Conservation (phyloP, 2,113 vertebrate genomes). For the Haemorhous mexicanus region DNA sequence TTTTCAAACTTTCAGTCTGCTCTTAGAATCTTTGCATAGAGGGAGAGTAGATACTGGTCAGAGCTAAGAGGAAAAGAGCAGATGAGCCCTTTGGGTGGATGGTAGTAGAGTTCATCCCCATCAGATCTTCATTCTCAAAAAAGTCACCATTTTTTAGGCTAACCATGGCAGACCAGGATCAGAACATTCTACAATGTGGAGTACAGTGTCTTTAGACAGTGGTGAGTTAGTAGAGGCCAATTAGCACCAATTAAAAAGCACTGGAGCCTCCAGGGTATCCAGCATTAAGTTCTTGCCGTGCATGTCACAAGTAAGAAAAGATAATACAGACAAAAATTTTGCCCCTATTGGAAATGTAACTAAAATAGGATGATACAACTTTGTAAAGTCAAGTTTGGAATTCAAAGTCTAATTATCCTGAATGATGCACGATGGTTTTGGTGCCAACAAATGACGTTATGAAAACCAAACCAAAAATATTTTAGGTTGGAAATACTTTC, state of each 20-base stretch:
- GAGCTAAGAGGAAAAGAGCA: not conserved
- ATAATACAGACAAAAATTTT: not conserved
- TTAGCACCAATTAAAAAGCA: not conserved
- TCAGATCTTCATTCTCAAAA: not conserved
- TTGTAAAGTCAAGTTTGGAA: not conserved
- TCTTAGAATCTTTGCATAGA: not conserved
- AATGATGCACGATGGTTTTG: not conserved
- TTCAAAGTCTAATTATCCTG: not conserved
- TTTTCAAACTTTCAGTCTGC: not conserved
- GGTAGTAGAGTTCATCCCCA: not conserved
- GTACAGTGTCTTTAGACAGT: not conserved
- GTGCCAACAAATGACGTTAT: not conserved
- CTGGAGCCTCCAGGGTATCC: not conserved
- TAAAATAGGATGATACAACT: not conserved
- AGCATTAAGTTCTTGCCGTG: not conserved
- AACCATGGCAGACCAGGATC: not conserved
- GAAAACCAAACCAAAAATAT: not conserved
- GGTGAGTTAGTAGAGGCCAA: not conserved
- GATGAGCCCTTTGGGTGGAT: accelerated
- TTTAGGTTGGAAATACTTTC: not conserved
- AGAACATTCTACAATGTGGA: accelerated
- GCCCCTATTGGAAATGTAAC: not conserved
- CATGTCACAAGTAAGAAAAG: not conserved
- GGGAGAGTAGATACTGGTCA: not conserved
- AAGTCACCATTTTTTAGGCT: not conserved